Evolutionary conservation across 2,888 invertebrate species (phyloP), one percentile per base, ranked within the genome.

Genomic region (Pemphredon lugubris): DNA sequence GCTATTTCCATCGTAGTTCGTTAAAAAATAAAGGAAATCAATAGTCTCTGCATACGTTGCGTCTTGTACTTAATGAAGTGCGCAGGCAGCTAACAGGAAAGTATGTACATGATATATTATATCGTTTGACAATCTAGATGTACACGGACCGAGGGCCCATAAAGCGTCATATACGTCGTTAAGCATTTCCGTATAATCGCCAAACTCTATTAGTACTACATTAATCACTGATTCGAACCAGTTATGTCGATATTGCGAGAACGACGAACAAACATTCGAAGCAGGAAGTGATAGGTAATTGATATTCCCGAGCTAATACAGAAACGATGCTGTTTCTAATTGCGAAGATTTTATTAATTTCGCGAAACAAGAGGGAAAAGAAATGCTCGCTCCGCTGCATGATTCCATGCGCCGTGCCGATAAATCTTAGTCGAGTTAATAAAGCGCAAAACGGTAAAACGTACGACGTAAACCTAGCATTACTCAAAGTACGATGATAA

Each of bases 21-120:
- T 32, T 32, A 37, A 39, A 37, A 66, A 60, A 66, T 66, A 60
- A 45, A 66, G 21, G 44, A 45, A 39, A 39, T 39, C 59, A 34
- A 59, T 59, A 23, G 51, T 51, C 32, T 3, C 21, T 9, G 20
- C 13, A 23, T 44, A 26, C 7, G 26, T 5, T 26, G 26, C 26
- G 7, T 5, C 7, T 26, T 26, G 7, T 26, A n/a, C n/a, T n/a
- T n/a, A 60, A 45, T 51, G 40, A 44, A 18, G 18, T 30, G 26
- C 44, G 26, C 32, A 50, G 14, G 45, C 14, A 23, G 20, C 18
- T 23, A 42, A 23, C 42, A 44, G 21, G 30, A 42, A 7, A 13
- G 23, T n/a, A n/a, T n/a, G n/a, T 2, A 5, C 51, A 18, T 3
- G 59, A 16, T 34, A 47, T 47, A 13, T 16, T 37, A 32, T 23